phyloP scores from a whole-genome alignment of 2,797 vertebrate species.

The Moxostoma hubbsi region DNA sequence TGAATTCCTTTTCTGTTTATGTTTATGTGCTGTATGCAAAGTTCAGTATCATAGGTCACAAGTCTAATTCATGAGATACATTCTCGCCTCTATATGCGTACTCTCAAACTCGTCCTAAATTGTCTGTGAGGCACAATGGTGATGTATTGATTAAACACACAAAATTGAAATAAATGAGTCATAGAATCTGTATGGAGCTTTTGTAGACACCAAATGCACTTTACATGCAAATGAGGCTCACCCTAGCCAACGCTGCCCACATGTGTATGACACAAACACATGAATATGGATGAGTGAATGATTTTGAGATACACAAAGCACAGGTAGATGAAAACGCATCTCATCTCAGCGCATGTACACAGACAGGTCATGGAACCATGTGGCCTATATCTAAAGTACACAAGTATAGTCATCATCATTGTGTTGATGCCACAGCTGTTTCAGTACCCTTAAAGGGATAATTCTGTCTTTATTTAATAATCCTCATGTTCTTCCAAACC shows the following conservation, averaged over 20 bases:
- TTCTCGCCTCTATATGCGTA: background rate
- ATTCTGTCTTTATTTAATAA: background rate
- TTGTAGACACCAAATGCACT: slow-evolving; percentile 42
- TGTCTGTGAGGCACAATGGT: slow-evolving; percentile 4
- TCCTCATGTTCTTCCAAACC: background rate
- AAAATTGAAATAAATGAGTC: slow-evolving; percentile 41
- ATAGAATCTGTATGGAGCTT: slow-evolving; percentile 33
- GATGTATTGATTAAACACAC: slow-evolving; percentile 37
- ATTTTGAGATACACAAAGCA: slow-evolving; percentile 35
- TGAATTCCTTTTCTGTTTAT: slow-evolving; percentile 16
- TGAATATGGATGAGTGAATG: slow-evolving; percentile 44
- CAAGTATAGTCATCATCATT: too few relatives aligned
- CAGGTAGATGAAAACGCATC: slow-evolving; percentile 20
- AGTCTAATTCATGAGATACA: slow-evolving; percentile 22
- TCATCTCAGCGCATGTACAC: background rate
- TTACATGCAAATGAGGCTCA: slow-evolving; percentile 50
- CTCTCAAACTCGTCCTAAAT: slow-evolving; percentile 1
- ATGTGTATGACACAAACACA: slow-evolving; percentile 30
- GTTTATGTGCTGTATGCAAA: slow-evolving; percentile 20
- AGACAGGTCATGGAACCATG: background rate
- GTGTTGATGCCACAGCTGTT: background rate
- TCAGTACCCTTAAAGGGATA: background rate
- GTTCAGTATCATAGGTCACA: background rate
- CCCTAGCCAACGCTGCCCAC: slow-evolving; percentile 44
- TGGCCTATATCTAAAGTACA: background rate